phyloP scores from a whole-genome alignment of 2,113 vertebrate species.

The Bufo gargarizans region DNA sequence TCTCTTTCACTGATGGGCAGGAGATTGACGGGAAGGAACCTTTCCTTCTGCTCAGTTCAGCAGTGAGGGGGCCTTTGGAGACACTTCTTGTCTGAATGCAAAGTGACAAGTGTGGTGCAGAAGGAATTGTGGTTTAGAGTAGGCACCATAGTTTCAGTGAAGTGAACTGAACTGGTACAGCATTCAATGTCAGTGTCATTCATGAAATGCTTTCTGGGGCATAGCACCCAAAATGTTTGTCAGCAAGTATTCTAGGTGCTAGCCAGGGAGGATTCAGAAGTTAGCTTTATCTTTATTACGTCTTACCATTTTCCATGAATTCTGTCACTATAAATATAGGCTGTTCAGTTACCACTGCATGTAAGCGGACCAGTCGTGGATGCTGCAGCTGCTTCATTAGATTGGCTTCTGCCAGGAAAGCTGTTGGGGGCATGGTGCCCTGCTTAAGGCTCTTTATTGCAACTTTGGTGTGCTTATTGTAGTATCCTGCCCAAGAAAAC shows the following conservation, averaged over 20 bases:
- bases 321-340: conserved; percentile 97
- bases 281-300: background rate
- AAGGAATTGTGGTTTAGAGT: background rate
- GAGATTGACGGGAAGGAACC: no score
- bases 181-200: background rate
- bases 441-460: conserved; percentile 94
- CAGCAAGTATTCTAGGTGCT: background rate
- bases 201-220: background rate
- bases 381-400: conserved; percentile 97
- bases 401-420: conserved; percentile 95
- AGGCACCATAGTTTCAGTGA: background rate
- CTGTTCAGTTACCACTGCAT: conserved; percentile 94
- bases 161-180: no score
- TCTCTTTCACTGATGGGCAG: no score
- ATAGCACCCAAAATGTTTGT: background rate
- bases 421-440: conserved; percentile 91
- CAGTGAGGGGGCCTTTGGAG: no score
- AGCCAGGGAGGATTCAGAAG: background rate
- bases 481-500: conserved; percentile 74
- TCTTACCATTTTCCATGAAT: conserved; percentile 96
- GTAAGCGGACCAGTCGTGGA: conserved; percentile 85
- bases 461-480: conserved; percentile 89
- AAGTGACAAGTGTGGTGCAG: no score
- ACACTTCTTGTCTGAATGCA: no score
- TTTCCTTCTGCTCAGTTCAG: no score